Percentiles rank a stretch among this genome's conserved stretches.
Evolutionary conservation across 2,797 vertebrate species (phyloP).

Genomic region (Lithobates pipiens): DNA sequence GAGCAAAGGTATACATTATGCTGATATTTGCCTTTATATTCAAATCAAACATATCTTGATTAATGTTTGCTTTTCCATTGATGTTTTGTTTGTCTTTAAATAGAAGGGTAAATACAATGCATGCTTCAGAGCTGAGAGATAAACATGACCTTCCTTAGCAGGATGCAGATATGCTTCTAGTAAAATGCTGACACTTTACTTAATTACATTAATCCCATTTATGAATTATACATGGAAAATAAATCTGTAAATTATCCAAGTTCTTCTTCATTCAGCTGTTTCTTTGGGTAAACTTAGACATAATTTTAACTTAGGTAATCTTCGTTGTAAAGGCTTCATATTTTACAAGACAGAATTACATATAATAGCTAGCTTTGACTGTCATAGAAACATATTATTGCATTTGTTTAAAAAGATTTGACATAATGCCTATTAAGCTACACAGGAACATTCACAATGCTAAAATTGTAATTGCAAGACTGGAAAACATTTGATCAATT

Average conservation of each 20-base stretch:
- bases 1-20: not conserved
- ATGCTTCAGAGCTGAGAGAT: not conserved
- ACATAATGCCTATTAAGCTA: not conserved
- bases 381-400: not conserved
- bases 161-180: conserved; percentile 3
- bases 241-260: not conserved
- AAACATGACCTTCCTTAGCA: conserved; percentile 16
- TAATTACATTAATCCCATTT: not conserved
- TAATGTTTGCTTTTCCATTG: not conserved
- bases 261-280: not conserved
- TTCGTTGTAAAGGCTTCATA: not conserved
- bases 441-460: not conserved
- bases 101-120: not conserved
- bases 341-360: not conserved
- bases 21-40: not conserved
- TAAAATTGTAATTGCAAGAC: not conserved
- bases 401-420: not conserved
- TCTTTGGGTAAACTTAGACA: not conserved
- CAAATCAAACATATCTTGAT: not conserved
- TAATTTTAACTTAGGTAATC: not conserved
- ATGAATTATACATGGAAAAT: conserved; percentile 15
- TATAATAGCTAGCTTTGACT: not conserved
- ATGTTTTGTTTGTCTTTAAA: conserved; percentile 3
- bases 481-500: not conserved
- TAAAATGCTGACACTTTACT: conserved; percentile 18